Base-by-base conservation (phyloP, 2,888 invertebrate genomes). In the Drosophila borborema region DNA sequence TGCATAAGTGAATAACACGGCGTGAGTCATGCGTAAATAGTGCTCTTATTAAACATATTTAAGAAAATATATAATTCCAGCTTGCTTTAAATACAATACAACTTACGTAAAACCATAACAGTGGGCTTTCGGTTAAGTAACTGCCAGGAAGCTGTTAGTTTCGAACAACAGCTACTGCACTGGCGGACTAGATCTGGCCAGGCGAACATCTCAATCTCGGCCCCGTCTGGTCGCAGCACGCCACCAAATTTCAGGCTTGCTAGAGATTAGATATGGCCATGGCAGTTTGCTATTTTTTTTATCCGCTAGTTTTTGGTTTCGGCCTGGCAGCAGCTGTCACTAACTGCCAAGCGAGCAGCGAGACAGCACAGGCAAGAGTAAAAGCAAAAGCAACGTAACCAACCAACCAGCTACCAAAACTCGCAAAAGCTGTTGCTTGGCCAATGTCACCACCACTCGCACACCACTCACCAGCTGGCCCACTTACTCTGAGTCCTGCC, bases 261-360 rank as follows among this genome's bases (percentile, higher is more conserved):
- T 59, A 36, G 54, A 78, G 64, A 77, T 77, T 78, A 74, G 58
- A 78, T 78, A 74, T 78, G 71, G 40, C 45, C 53, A 34, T 40
- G 64, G 51, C 20, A 20, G 34, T 20, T 34, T 31, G 40, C 20
- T 46, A n/a, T 46, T 54, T 71, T 66, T 62, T 71, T 28, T 28
- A 28, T 28, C 12, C 31, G n/a, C 28, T 38, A 5, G 46, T 61
- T 66, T 36, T 74, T 34, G 54, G 38, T 41, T 31, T 28, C 49
- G 58, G 68, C 48, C 43, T 56, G 64, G 74, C 68, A 64, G 86
- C 82, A 86, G 88, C 88, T 86, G 85, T 86, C 85, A 86, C 86
- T 86, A 88, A 88, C 88, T 86, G 85, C 80, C 86, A 74, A 61
- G 66, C 72, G 59, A 65, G 74, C 54, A 67, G 59, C 51, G 53